A percentile compares a stretch with the other conserved stretches of the same genome.
Conservation (phyloP, 2,888 invertebrate species). For the Conomelus anceps region DNA sequence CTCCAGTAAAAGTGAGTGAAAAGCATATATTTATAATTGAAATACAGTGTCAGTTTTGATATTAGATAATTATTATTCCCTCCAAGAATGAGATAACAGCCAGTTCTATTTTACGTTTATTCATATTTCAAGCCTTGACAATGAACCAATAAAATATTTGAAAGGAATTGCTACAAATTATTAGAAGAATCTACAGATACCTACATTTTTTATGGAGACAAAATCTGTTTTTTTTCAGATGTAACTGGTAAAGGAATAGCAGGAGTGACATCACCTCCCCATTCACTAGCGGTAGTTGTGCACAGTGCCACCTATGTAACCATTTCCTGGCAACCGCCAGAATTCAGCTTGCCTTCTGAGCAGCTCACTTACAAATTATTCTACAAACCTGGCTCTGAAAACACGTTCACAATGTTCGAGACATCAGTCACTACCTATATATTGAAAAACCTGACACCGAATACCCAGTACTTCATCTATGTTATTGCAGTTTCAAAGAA, state of each 20-base stretch:
- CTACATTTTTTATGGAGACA: neutral
- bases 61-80: too few species aligned
- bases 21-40: too few species aligned
- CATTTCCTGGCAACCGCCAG: constrained; percentile 78
- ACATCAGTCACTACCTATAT: constrained; percentile 65
- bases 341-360: constrained; percentile 73
- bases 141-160: too few species aligned
- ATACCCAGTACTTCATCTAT: constrained; percentile 75
- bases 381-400: constrained; percentile 59
- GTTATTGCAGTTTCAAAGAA: constrained; percentile 61
- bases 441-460: constrained; percentile 64
- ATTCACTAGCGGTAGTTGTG: constrained; percentile 66
- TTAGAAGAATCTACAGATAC: neutral
- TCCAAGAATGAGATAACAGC: too few species aligned
- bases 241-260: constrained; percentile 44
- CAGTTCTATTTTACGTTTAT: too few species aligned
- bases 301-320: constrained; percentile 78
- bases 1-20: too few species aligned
- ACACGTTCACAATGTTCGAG: constrained; percentile 53
- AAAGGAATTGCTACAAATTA: too few species aligned
- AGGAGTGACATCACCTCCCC: constrained; percentile 74
- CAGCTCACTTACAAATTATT: constrained; percentile 67
- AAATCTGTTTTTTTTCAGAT: constrained; percentile 34
- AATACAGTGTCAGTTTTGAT: too few species aligned
- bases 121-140: too few species aligned